Percentiles rank a stretch among this genome's conserved stretches.
These are phyloP conservation scores for Abramis brama DNA, from an alignment of 2,113 vertebrate species.

Conservation along the genomic window DNA sequence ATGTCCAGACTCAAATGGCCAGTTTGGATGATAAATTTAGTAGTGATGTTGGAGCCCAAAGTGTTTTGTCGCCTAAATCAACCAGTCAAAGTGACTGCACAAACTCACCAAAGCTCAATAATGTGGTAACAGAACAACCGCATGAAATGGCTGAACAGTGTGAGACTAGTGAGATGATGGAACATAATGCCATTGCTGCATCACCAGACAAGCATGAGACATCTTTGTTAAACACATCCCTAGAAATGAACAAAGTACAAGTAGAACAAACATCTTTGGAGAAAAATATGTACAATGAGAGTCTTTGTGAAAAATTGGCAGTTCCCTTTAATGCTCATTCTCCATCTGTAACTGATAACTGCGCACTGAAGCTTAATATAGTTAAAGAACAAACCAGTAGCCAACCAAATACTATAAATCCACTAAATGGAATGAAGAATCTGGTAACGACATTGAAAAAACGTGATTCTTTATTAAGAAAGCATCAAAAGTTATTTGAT, in stretches of 20 bases:
- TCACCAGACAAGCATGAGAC: neutral
- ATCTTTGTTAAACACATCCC: neutral
- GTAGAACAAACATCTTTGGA: neutral
- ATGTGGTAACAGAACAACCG: neutral
- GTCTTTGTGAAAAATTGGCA: neutral
- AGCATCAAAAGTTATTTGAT: neutral
- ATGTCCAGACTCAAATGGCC: neutral
- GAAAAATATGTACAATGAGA: neutral
- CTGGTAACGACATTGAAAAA: neutral
- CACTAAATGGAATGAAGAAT: neutral
- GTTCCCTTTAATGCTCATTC: neutral
- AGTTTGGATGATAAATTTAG: neutral
- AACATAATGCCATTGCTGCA: neutral
- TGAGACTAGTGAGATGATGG: constrained; percentile 6
- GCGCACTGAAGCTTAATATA: neutral
- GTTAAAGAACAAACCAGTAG: neutral
- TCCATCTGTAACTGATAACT: neutral
- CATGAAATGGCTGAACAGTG: constrained; percentile 63
- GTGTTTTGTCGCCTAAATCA: neutral
- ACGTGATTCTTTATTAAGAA: neutral
- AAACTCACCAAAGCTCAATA: neutral
- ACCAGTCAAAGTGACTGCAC: neutral
- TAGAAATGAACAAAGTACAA: neutral
- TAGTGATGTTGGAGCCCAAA: neutral
- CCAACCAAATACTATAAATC: neutral